Conservation (phyloP, 2,888 invertebrate genomes). For the Chironomus tentans region DNA sequence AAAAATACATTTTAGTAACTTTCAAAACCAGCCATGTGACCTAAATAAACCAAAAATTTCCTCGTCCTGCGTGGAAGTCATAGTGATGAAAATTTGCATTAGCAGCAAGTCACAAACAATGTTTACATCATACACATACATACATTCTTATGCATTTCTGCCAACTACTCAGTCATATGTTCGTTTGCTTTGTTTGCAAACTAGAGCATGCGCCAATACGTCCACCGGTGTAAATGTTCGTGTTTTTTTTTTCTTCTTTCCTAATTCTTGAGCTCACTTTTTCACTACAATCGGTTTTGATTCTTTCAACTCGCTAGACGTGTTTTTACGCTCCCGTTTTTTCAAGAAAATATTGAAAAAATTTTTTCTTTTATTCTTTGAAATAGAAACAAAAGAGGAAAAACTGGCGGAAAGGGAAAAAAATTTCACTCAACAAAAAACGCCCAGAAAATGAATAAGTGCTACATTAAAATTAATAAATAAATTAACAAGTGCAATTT, state of each 20-base stretch:
- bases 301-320: background rate
- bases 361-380: background rate
- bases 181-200: background rate
- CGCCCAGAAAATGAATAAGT: slow-evolving; percentile 8
- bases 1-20: too few species aligned
- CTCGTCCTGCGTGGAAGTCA: too few species aligned
- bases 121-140: background rate
- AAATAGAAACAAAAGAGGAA: background rate
- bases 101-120: background rate
- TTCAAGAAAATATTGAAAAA: background rate
- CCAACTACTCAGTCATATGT: slow-evolving; percentile 5
- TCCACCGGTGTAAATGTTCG: background rate
- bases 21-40: too few species aligned
- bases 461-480: background rate
- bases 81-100: background rate
- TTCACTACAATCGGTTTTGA: slow-evolving; percentile 16
- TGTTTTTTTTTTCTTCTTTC: slow-evolving; percentile 2
- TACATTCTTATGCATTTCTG: slow-evolving; percentile 13
- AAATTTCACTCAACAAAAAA: background rate
- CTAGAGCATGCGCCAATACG: background rate
- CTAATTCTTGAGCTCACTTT: background rate
- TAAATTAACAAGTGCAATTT: slow-evolving; percentile 15
- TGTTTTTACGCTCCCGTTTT: background rate
- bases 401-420: background rate
- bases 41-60: background rate